Evolutionary conservation across 2,797 vertebrate species (phyloP).

Genomic region (Sparidentex hasta): DNA sequence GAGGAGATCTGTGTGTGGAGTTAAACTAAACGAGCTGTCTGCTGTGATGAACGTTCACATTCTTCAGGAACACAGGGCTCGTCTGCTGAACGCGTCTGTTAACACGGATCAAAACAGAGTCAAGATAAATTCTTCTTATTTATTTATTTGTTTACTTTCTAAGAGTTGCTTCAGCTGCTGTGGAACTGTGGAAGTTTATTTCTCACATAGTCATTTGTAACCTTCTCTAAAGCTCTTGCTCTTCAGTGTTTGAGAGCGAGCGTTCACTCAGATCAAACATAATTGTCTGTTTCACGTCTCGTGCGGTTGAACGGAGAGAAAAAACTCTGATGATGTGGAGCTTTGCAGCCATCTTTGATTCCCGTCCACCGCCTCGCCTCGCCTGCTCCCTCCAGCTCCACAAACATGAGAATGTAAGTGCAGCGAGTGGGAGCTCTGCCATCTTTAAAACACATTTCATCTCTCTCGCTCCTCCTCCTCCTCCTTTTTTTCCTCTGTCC

Average conservation of each 20-base stretch:
- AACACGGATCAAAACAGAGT: not conserved
- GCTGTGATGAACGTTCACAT: not conserved
- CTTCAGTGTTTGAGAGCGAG: conserved; percentile 1
- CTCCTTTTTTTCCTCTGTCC: conserved; percentile 24
- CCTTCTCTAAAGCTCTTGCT: not conserved
- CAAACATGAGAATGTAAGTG: conserved; percentile 75
- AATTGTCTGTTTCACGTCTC: conserved; percentile 33
- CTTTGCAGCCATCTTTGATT: conserved; percentile 79
- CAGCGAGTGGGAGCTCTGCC: conserved; percentile 76
- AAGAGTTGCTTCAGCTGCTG: not conserved
- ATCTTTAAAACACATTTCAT: conserved; percentile 86
- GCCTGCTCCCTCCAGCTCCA: conserved; percentile 53
- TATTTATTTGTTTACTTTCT: not conserved
- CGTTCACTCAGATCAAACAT: not conserved
- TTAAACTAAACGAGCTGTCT: conserved; percentile 18
- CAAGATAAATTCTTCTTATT: not conserved
- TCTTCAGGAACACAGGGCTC: not conserved
- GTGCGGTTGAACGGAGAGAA: conserved; percentile 20
- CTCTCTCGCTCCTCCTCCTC: conserved; percentile 67
- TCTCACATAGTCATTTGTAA: not conserved
- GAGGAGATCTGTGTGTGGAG: conserved; percentile 14
- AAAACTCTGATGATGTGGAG: conserved; percentile 79
- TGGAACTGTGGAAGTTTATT: not conserved
- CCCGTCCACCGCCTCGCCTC: conserved; percentile 54
- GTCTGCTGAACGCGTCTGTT: not conserved